A percentile compares a stretch with the other conserved stretches of the same genome.
These are phyloP conservation scores for Sesamia nonagrioides DNA, from an alignment of 1,140 invertebrate species.

Conservation along the genomic window DNA sequence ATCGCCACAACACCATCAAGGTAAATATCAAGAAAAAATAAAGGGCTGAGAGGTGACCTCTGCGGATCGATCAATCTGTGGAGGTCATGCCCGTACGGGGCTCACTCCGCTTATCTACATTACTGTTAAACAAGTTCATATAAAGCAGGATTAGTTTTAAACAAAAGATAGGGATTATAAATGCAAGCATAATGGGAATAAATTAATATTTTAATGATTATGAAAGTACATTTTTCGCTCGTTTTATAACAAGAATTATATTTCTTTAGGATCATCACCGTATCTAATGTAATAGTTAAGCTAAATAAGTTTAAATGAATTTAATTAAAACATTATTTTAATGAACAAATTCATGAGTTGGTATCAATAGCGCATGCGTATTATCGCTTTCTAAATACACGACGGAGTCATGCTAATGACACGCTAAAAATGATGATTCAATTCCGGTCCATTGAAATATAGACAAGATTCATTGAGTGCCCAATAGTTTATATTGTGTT, in stretches of 20 bases:
- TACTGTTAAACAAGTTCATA: not conserved
- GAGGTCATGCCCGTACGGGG: slow-evolving; percentile 13
- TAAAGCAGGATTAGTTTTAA: not conserved
- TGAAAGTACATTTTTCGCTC: not conserved
- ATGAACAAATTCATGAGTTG: not conserved
- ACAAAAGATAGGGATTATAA: too few relatives aligned
- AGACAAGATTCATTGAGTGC: slow-evolving; percentile 9
- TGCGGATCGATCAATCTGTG: slow-evolving; percentile 11
- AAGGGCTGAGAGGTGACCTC: slow-evolving; percentile 9
- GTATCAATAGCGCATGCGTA: slow-evolving; percentile 1
- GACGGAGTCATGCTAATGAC: slow-evolving; percentile 57
- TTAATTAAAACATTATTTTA: not conserved
- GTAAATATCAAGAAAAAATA: slow-evolving; percentile 53
- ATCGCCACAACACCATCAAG: slow-evolving; percentile 81
- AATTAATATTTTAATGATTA: not conserved
- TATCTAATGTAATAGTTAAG: not conserved
- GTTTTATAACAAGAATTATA: not conserved
- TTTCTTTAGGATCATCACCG: not conserved
- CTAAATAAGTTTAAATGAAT: not conserved
- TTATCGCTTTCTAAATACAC: slow-evolving; percentile 49
- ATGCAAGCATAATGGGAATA: too few relatives aligned
- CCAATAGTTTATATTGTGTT: slow-evolving; percentile 8
- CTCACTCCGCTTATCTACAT: not conserved
- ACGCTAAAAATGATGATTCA: slow-evolving; percentile 62
- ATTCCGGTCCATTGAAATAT: slow-evolving; percentile 51